A percentile compares a stretch with the other conserved stretches of the same genome.
Evolutionary conservation across 2,888 invertebrate species (phyloP).

Genomic region (Megaustenia siamemsis): DNA sequence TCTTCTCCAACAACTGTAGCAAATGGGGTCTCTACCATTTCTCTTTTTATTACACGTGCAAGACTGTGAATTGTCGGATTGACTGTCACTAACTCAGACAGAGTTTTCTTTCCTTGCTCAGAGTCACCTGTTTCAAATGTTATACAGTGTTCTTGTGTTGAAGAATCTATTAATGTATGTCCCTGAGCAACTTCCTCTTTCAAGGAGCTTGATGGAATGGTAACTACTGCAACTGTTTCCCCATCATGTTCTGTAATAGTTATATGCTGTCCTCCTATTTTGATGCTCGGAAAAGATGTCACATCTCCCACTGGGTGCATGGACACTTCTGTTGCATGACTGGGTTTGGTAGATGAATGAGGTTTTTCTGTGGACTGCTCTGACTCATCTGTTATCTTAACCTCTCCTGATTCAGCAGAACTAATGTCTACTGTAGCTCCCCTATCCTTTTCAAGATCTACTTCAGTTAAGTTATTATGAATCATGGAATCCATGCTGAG

Average conservation of each 20-base stretch:
- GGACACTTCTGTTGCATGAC: neutral
- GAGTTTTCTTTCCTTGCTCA: neutral
- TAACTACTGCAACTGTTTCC: slow-evolving; percentile 47
- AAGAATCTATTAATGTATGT: neutral
- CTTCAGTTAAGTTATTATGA: slow-evolving; percentile 1
- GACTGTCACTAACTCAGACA: neutral
- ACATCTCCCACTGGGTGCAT: neutral
- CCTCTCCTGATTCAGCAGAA: neutral
- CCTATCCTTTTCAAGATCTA: neutral
- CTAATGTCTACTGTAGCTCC: neutral
- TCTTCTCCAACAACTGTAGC: slow-evolving; percentile 32
- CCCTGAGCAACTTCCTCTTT: neutral
- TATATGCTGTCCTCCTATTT: slow-evolving; percentile 38
- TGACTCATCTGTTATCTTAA: neutral
- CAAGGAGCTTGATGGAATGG: neutral
- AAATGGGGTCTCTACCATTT: slow-evolving; percentile 23
- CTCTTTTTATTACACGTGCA: slow-evolving; percentile 21
- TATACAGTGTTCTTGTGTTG: neutral
- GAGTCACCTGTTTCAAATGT: neutral
- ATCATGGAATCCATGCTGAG: slow-evolving; percentile 29
- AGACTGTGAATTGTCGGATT: slow-evolving; percentile 4
- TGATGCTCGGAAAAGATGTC: neutral
- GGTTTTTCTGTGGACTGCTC: neutral
- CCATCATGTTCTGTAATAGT: slow-evolving; percentile 48
- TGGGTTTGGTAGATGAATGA: neutral